A percentile compares a stretch with the other conserved stretches of the same genome.
Evolutionary conservation across 2,797 vertebrate species (phyloP).

Genomic region (Phylloscopus collybita): DNA sequence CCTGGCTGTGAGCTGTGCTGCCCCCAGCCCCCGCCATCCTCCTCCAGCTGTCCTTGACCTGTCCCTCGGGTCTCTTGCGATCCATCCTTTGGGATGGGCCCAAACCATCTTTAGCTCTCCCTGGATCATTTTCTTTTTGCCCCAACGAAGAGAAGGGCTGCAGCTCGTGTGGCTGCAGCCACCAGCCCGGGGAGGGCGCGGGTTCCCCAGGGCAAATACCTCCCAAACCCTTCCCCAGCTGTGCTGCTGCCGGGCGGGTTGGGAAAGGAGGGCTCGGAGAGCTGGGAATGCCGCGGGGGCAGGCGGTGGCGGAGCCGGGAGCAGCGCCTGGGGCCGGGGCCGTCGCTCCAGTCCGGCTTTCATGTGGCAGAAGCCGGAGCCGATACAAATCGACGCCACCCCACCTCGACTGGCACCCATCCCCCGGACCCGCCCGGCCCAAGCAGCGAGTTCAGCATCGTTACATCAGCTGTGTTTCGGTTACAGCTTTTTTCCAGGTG

Average conservation of each 20-base stretch:
- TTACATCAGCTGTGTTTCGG: neutral
- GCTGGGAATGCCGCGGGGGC: neutral
- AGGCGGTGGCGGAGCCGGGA: neutral
- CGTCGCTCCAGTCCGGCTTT: fast-evolving
- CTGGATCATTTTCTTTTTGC: neutral
- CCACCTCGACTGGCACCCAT: neutral
- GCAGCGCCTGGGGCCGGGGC: neutral
- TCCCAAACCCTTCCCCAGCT: neutral
- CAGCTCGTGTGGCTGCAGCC: neutral
- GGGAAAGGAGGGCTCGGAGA: neutral
- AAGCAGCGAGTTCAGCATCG: fast-evolving
- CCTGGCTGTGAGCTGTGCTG: neutral
- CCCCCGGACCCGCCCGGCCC: neutral
- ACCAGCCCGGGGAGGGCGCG: fast-evolving
- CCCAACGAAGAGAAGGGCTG: neutral
- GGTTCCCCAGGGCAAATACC: neutral
- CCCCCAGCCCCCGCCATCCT: neutral
- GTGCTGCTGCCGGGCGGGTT: fast-evolving
- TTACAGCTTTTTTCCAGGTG: fast-evolving
- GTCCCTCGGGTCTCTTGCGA: neutral
- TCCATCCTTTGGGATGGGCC: neutral
- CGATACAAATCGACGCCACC: fast-evolving
- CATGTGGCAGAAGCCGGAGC: neutral
- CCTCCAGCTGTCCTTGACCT: neutral
- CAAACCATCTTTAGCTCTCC: neutral